A percentile compares a stretch with the other conserved stretches of the same genome.
phyloP scores from a whole-genome alignment of 2,797 vertebrate genomes.

The Notamacropus eugenii region DNA sequence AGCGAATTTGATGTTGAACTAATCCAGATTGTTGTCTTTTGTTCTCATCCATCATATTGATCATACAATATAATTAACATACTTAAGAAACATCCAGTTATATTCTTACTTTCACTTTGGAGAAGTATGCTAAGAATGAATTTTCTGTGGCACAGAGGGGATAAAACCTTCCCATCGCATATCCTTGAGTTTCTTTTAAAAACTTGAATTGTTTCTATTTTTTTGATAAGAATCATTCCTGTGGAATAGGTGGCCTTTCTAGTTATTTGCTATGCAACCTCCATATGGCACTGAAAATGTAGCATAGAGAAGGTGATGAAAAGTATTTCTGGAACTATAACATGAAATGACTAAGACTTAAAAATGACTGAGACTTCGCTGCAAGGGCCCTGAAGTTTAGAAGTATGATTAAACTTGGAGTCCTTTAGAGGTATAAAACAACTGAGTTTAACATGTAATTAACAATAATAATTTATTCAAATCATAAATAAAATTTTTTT shows the following conservation, averaged over 20 bases:
- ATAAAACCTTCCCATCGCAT: background rate
- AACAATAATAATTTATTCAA: background rate
- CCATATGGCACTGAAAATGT: background rate
- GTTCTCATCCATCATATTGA: no score
- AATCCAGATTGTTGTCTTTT: no score
- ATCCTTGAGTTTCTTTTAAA: background rate
- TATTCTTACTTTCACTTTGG: background rate
- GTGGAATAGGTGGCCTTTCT: background rate
- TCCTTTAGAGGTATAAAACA: background rate
- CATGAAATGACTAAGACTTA: background rate
- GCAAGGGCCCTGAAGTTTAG: background rate
- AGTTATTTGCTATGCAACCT: background rate
- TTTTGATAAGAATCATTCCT: background rate
- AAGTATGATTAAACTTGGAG: background rate
- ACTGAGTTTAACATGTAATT: background rate
- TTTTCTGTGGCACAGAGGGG: background rate
- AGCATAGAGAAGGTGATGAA: background rate
- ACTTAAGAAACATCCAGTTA: background rate
- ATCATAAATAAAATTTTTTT: background rate
- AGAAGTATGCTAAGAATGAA: background rate
- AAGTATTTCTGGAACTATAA: background rate
- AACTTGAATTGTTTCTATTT: background rate
- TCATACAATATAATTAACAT: background rate
- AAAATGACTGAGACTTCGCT: background rate
- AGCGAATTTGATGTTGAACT: no score